Evolutionary conservation across 1,140 invertebrate species (phyloP).

Genomic region (Achatina immaculata): DNA sequence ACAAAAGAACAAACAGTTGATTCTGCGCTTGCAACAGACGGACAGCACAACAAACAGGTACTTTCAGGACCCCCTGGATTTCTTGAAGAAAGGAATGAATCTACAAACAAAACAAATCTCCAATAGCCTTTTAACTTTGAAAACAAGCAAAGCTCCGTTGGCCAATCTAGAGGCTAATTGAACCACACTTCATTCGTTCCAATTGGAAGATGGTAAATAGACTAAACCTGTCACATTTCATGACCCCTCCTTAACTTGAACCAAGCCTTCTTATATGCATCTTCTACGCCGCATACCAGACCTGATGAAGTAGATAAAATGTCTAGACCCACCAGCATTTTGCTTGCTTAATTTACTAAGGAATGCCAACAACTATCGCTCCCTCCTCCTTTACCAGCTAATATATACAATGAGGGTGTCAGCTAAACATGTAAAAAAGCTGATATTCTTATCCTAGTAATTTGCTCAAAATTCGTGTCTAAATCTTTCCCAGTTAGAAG

Average conservation of each 20-base stretch:
- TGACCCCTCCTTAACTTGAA: background rate
- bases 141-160: background rate
- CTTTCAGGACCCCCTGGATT: background rate
- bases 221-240: background rate
- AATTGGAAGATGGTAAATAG: background rate
- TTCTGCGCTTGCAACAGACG: too few relatives aligned
- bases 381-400: background rate
- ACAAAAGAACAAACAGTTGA: too few relatives aligned
- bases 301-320: slow-evolving; percentile 1
- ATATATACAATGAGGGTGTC: too few relatives aligned
- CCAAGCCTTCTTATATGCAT: background rate
- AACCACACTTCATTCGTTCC: background rate
- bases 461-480: too few relatives aligned
- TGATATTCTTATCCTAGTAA: too few relatives aligned
- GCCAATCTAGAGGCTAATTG: background rate
- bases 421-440: too few relatives aligned
- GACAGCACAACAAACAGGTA: too few relatives aligned
- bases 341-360: background rate
- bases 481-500: too few relatives aligned
- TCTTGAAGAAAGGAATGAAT: background rate
- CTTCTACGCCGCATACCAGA: background rate
- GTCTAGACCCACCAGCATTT: background rate
- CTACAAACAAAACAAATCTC: background rate
- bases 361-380: background rate
- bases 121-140: slow-evolving; percentile 15